Evolutionary conservation across 2,113 vertebrate species (phyloP).

Genomic region (Zosterops lateralis): DNA sequence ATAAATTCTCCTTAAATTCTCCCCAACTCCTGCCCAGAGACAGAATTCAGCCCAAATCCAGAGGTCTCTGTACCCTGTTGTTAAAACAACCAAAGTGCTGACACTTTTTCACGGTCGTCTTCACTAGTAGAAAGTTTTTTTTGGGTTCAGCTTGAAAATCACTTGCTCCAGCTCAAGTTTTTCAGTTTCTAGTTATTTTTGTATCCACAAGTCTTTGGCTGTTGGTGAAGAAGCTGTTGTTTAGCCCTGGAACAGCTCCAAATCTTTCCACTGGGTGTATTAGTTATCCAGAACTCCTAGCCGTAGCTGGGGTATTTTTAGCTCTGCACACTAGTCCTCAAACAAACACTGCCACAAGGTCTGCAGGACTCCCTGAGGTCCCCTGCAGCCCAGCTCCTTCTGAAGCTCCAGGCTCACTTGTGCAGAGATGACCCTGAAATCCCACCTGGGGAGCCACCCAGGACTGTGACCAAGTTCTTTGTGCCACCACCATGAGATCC

Average conservation of each 20-base stretch:
- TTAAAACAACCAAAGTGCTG: constrained; percentile 26
- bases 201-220: constrained; percentile 31
- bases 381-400: neutral
- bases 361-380: neutral
- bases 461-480: neutral
- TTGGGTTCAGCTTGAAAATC: neutral
- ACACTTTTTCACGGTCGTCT: neutral
- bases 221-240: constrained; percentile 54
- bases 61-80: constrained; percentile 17
- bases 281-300: constrained; percentile 50
- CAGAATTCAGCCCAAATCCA: neutral
- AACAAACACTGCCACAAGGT: neutral
- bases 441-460: neutral
- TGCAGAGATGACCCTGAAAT: neutral
- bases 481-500: neutral
- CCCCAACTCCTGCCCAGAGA: neutral
- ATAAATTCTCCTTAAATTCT: neutral
- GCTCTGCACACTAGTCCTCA: neutral
- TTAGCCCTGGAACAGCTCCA: constrained; percentile 17
- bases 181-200: constrained; percentile 51
- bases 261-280: constrained; percentile 31
- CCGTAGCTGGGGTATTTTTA: constrained; percentile 24
- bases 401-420: neutral
- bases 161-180: neutral
- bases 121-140: constrained; percentile 13